Conservation (phyloP, 2,113 vertebrate genomes). For the Stegastes partitus region DNA sequence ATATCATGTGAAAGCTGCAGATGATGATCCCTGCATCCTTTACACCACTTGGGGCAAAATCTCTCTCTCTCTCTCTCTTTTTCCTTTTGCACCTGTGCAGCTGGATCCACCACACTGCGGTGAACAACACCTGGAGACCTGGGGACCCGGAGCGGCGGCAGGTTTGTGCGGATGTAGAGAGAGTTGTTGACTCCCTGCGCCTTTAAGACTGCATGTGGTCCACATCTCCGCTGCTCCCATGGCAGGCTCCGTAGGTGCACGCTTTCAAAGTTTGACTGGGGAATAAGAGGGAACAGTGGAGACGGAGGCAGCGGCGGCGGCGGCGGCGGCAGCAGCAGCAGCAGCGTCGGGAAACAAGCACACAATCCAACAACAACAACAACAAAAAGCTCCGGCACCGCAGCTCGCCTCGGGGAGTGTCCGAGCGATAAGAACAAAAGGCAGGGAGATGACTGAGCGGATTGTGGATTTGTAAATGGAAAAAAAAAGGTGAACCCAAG, state of each 20-base stretch:
- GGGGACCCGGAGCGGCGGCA: not conserved
- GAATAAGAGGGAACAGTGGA: slow-evolving; percentile 53
- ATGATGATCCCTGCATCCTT: not conserved
- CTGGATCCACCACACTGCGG: not conserved
- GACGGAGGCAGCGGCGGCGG: slow-evolving; percentile 9
- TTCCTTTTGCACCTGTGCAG: slow-evolving; percentile 14
- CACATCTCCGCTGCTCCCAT: slow-evolving; percentile 38
- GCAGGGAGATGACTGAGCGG: slow-evolving; percentile 47
- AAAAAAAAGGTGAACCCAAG: slow-evolving; percentile 50
- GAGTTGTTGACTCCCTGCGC: slow-evolving; percentile 33
- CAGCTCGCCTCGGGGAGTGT: slow-evolving; percentile 46
- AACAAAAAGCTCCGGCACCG: slow-evolving; percentile 1
- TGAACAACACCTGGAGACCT: slow-evolving; percentile 37
- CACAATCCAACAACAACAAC: not conserved
- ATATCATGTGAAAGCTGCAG: not conserved
- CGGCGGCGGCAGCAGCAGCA: slow-evolving; percentile 22
- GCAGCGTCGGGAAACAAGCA: slow-evolving; percentile 44
- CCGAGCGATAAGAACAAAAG: slow-evolving; percentile 68
- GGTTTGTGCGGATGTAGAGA: not conserved
- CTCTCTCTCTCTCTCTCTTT: no score
- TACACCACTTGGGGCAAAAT: not conserved
- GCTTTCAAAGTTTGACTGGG: slow-evolving; percentile 82
- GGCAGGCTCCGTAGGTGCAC: slow-evolving; percentile 57
- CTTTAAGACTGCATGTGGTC: slow-evolving; percentile 77
- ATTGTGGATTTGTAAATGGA: slow-evolving; percentile 34